Conservation (phyloP, 2,113 vertebrate genomes). For the Nothobranchius kuhntae region DNA sequence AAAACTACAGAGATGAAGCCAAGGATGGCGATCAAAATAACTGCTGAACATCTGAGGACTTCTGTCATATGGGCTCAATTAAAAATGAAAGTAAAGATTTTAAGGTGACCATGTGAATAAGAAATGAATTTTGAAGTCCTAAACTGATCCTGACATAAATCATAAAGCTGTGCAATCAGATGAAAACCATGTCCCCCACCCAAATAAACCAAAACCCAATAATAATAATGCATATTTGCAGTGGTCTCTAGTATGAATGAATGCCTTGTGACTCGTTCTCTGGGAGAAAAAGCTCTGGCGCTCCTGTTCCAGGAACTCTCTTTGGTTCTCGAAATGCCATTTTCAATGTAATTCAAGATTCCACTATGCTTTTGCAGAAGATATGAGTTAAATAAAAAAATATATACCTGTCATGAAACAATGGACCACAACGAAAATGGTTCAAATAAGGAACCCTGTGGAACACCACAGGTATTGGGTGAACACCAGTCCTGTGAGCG, state of each 20-base stretch:
- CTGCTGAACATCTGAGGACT: neutral
- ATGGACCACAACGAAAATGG: neutral
- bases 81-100: neutral
- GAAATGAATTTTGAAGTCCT: conserved; percentile 4
- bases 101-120: neutral
- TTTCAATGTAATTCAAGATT: no score
- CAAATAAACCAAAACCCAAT: no score
- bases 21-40: neutral
- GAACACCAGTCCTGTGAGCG: neutral
- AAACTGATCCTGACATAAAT: no score
- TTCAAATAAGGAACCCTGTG: neutral
- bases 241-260: no score
- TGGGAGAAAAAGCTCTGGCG: no score
- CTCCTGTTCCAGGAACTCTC: no score
- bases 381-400: no score
- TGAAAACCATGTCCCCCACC: neutral
- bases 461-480: neutral
- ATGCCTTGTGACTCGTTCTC: no score
- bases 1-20: neutral
- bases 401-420: neutral
- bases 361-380: no score
- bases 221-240: no score
- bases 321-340: no score
- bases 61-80: neutral
- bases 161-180: conserved; percentile 9